Percentiles rank a stretch among this genome's conserved stretches.
phyloP scores from a whole-genome alignment of 2,888 invertebrate genomes.

The Coleophora flavipennella region DNA sequence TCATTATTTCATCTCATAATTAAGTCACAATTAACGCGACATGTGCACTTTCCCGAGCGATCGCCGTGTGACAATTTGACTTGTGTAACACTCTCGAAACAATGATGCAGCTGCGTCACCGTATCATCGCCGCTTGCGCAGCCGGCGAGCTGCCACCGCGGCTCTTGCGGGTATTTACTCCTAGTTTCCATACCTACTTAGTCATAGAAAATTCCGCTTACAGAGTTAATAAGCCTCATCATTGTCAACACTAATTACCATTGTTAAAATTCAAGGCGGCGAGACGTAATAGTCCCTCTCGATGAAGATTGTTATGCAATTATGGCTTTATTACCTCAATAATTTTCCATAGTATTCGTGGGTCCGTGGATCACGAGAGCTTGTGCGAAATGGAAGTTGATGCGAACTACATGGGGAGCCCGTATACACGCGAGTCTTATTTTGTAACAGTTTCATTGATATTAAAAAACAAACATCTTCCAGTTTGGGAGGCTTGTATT shows the following conservation, averaged over 20 bases:
- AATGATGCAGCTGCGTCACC: slow-evolving; percentile 35
- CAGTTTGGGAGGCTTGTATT: not conserved
- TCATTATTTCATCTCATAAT: slow-evolving; percentile 31
- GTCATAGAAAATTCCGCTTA: slow-evolving; percentile 25
- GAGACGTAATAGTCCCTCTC: slow-evolving; percentile 36
- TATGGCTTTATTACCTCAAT: slow-evolving; percentile 23
- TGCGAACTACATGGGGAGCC: slow-evolving; percentile 33
- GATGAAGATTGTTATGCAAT: slow-evolving; percentile 30
- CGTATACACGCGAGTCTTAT: slow-evolving; percentile 11
- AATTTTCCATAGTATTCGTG: slow-evolving; percentile 19
- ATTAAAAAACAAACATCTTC: too few species aligned
- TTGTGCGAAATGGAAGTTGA: slow-evolving; percentile 40
- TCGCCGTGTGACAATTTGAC: slow-evolving; percentile 36
- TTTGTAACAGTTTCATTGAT: not conserved
- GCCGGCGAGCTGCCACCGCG: too few species aligned
- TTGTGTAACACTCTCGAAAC: slow-evolving; percentile 34
- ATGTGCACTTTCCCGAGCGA: slow-evolving; percentile 43
- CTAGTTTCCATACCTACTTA: not conserved
- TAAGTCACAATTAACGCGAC: slow-evolving; percentile 26
- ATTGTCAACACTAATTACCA: slow-evolving; percentile 52
- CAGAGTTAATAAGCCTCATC: slow-evolving; percentile 35
- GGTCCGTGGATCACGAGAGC: slow-evolving; percentile 24
- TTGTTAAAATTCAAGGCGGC: slow-evolving; percentile 55
- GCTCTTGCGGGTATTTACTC: too few species aligned
- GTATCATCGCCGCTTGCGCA: slow-evolving; percentile 2